Conservation (phyloP, 2,888 invertebrate genomes). For the Congeria kusceri region DNA sequence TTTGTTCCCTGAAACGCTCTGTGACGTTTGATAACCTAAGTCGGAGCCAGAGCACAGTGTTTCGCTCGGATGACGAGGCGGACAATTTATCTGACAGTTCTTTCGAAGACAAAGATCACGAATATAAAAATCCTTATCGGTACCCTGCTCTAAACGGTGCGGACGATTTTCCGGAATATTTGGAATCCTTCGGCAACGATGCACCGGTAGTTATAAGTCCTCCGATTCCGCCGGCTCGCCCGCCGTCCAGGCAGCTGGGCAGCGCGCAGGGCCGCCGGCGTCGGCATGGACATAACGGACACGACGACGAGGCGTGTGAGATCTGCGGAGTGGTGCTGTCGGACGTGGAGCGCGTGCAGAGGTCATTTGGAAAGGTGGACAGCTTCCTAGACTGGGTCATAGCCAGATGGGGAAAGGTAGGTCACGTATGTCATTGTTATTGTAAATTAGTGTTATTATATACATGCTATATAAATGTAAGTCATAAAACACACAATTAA, state of each 20-base stretch:
- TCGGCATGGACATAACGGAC: constrained; percentile 27
- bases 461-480: too few relatives aligned
- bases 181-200: constrained; percentile 52
- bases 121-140: constrained; percentile 25
- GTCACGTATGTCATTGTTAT: too few relatives aligned
- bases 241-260: constrained; percentile 22
- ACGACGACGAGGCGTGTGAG: constrained; percentile 42
- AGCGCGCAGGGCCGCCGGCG: constrained; percentile 19
- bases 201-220: constrained; percentile 26
- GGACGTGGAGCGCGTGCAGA: constrained; percentile 45
- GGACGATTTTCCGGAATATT: constrained; percentile 46
- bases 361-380: constrained; percentile 56
- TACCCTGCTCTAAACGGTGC: background rate
- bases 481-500: too few relatives aligned
- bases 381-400: constrained; percentile 62
- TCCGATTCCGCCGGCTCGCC: background rate
- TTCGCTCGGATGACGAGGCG: constrained; percentile 49
- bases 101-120: constrained; percentile 28
- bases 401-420: constrained; percentile 62
- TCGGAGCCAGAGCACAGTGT: constrained; percentile 54
- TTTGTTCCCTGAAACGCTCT: constrained; percentile 54
- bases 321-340: constrained; percentile 54
- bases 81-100: constrained; percentile 51
- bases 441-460: too few relatives aligned
- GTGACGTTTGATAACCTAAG: constrained; percentile 62